These are phyloP conservation scores for Spheniscus mendiculus DNA, from an alignment of 2,113 vertebrate genomes.

Conservation along the genomic window DNA sequence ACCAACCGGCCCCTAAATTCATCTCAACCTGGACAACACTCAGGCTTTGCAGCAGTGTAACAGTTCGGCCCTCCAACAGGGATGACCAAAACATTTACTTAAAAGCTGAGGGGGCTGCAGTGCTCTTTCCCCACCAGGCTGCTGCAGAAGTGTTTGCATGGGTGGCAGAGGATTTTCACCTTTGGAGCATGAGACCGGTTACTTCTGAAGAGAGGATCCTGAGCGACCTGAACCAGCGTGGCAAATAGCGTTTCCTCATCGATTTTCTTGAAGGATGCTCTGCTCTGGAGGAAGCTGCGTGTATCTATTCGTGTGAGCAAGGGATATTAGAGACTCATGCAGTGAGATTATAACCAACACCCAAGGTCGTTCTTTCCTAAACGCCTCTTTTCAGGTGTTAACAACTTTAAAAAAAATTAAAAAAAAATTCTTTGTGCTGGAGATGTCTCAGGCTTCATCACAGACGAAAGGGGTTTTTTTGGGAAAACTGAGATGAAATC, in stretches of 20 bases:
- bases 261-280: slow-evolving; percentile 8
- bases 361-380: slow-evolving; percentile 11
- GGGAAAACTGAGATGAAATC: background rate
- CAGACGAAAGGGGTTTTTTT: background rate
- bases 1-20: background rate
- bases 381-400: background rate
- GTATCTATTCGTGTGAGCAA: background rate
- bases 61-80: background rate
- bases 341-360: background rate
- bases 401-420: background rate
- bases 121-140: background rate
- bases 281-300: background rate
- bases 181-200: background rate
- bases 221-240: background rate
- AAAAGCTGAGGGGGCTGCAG: background rate
- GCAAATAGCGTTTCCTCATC: slow-evolving; percentile 11
- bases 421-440: background rate
- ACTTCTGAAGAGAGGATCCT: background rate
- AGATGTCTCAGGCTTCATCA: background rate
- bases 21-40: background rate
- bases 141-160: background rate
- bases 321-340: background rate
- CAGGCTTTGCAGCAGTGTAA: background rate
- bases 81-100: background rate
- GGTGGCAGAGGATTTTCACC: background rate